A percentile compares a stretch with the other conserved stretches of the same genome.
Evolutionary conservation across 1,140 invertebrate genomes (phyloP).

Genomic region (Schmidtea mediterranea): DNA sequence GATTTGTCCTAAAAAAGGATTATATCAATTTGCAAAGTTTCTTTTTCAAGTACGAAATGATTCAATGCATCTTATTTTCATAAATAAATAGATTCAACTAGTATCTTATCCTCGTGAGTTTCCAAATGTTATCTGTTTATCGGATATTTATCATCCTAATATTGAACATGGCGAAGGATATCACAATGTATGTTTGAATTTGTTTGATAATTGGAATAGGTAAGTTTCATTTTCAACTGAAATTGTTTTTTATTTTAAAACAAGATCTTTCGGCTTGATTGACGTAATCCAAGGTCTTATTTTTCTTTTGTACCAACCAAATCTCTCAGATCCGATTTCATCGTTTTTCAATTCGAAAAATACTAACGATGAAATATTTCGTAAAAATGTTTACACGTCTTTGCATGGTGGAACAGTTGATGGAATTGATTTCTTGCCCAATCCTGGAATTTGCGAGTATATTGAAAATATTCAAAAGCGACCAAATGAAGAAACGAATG

Average conservation of each 20-base stretch:
- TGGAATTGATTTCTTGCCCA: slow-evolving; percentile 8
- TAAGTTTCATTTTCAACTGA: too few species aligned
- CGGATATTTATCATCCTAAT: slow-evolving; percentile 17
- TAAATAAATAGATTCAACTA: background rate
- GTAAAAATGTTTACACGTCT: slow-evolving; percentile 12
- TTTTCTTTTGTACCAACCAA: slow-evolving; percentile 16
- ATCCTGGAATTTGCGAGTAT: background rate
- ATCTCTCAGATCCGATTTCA: slow-evolving; percentile 13
- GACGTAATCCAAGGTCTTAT: slow-evolving; percentile 13
- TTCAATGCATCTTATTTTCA: background rate
- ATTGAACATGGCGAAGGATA: slow-evolving; percentile 11
- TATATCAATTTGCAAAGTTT: slow-evolving; percentile 11
- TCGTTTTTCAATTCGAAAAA: slow-evolving; percentile 10
- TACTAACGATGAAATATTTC: slow-evolving; percentile 10
- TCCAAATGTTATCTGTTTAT: slow-evolving; percentile 12
- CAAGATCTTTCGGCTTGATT: slow-evolving; percentile 10
- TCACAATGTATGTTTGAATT: slow-evolving; percentile 14
- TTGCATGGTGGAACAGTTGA: slow-evolving; percentile 13
- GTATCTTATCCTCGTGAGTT: slow-evolving; percentile 7
- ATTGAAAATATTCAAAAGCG: background rate
- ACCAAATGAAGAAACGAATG: too few species aligned
- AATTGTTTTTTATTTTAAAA: too few species aligned
- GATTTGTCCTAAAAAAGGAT: slow-evolving; percentile 10
- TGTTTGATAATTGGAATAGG: slow-evolving; percentile 13
- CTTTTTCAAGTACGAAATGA: slow-evolving; percentile 11